Evolutionary conservation across 2,113 vertebrate genomes (phyloP).

Genomic region (Triplophysa rosa): DNA sequence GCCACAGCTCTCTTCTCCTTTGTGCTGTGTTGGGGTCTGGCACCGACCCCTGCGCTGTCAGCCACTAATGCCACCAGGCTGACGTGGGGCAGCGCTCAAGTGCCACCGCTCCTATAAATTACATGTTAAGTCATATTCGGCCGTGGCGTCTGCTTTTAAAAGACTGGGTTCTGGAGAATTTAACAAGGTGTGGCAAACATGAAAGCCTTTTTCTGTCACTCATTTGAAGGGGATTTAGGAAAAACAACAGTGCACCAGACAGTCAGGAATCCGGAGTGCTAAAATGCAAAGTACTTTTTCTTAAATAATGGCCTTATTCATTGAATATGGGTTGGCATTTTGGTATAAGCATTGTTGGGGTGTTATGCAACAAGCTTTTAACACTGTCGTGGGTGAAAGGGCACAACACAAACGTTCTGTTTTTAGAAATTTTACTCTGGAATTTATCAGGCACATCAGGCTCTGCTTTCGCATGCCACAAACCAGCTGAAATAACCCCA

Average conservation of each 20-base stretch:
- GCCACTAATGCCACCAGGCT: slow-evolving; percentile 26
- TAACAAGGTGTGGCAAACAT: slow-evolving; percentile 67
- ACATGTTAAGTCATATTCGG: slow-evolving; percentile 59
- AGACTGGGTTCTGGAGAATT: slow-evolving; percentile 60
- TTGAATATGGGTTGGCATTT: slow-evolving; percentile 40
- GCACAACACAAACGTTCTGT: slow-evolving; percentile 19
- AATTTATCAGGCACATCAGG: slow-evolving; percentile 47
- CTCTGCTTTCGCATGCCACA: slow-evolving; percentile 33
- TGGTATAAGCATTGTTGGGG: slow-evolving; percentile 23
- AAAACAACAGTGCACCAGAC: slow-evolving; percentile 55
- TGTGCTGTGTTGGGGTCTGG: slow-evolving; percentile 26
- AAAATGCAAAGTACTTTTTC: slow-evolving; percentile 34
- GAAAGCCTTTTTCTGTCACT: slow-evolving; percentile 51
- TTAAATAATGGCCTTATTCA: slow-evolving; percentile 46
- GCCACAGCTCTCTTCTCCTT: slow-evolving; percentile 3
- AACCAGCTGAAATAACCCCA: slow-evolving; percentile 45
- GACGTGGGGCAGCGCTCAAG: slow-evolving; percentile 50
- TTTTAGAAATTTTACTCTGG: not conserved
- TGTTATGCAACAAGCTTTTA: slow-evolving; percentile 33
- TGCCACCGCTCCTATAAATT: slow-evolving; percentile 65
- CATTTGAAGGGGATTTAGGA: slow-evolving; percentile 45
- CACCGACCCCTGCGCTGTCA: slow-evolving; percentile 29
- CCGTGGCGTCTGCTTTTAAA: slow-evolving; percentile 60
- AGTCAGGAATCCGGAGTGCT: slow-evolving; percentile 40
- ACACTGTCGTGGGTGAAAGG: slow-evolving; percentile 21